phyloP scores from a whole-genome alignment of 2,797 vertebrate species.

The Clamator glandarius region DNA sequence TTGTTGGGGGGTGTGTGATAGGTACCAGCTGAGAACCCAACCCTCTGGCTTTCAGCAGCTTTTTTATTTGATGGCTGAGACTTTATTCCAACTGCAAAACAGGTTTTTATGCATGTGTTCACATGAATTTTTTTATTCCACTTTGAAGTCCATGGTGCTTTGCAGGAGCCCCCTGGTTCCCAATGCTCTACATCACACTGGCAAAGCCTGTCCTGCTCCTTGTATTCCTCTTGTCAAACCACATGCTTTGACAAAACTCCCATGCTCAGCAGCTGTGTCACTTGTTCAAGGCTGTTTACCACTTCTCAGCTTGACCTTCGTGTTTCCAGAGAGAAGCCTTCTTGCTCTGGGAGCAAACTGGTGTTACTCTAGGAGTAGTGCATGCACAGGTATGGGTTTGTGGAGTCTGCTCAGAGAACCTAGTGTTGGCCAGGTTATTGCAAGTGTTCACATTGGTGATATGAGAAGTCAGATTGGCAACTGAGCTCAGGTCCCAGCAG shows the following conservation, averaged over 20 bases:
- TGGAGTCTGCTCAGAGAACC: neutral
- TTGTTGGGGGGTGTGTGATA: neutral
- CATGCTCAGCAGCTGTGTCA: neutral
- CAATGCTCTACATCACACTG: neutral
- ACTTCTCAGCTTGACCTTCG: neutral
- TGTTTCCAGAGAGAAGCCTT: neutral
- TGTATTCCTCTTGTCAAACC: neutral
- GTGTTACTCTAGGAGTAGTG: neutral
- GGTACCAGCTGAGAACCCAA: neutral
- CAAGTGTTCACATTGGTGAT: neutral
- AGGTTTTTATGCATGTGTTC: neutral
- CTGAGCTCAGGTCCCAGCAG: neutral
- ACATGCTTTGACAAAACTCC: neutral
- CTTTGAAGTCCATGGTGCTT: neutral
- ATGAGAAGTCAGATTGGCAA: neutral
- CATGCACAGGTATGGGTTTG: fast-evolving
- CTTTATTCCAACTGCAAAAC: neutral
- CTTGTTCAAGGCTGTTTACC: neutral
- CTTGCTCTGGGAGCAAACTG: neutral
- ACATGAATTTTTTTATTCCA: neutral
- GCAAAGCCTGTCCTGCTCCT: neutral
- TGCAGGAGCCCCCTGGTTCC: neutral
- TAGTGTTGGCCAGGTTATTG: neutral
- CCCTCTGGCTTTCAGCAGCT: neutral
- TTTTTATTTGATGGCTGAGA: slow-evolving; percentile 26